A percentile compares a stretch with the other conserved stretches of the same genome.
Evolutionary conservation across 1,140 invertebrate genomes (phyloP).

Genomic region (Neodiprion lecontei): DNA sequence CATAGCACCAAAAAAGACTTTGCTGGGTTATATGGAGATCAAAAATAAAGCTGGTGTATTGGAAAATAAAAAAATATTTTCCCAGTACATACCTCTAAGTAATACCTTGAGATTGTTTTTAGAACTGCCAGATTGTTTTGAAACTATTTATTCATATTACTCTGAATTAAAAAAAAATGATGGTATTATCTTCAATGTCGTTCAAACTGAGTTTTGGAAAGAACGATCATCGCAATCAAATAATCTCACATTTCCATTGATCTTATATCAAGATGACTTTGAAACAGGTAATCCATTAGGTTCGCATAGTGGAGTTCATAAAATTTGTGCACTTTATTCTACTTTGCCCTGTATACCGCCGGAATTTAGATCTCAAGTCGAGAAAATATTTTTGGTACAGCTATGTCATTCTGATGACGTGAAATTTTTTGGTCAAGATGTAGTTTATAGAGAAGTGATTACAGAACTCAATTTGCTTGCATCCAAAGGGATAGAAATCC

Average conservation of each 20-base stretch:
- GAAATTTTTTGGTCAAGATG: slow-evolving; percentile 20
- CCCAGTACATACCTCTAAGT: slow-evolving; percentile 24
- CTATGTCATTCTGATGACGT: slow-evolving; percentile 30
- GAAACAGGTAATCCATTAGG: slow-evolving; percentile 31
- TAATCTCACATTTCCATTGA: slow-evolving; percentile 26
- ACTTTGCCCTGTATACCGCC: slow-evolving; percentile 30
- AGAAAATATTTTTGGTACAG: slow-evolving; percentile 32
- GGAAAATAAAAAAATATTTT: slow-evolving; percentile 9
- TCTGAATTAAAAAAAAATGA: slow-evolving; percentile 17
- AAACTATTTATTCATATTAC: slow-evolving; percentile 21
- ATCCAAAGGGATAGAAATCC: slow-evolving; percentile 27
- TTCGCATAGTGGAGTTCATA: slow-evolving; percentile 28
- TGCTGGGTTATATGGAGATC: slow-evolving; percentile 17
- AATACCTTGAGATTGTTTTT: slow-evolving; percentile 30
- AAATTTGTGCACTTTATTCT: slow-evolving; percentile 30
- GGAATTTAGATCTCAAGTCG: slow-evolving; percentile 25
- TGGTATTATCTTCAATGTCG: slow-evolving; percentile 18
- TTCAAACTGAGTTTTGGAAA: slow-evolving; percentile 29
- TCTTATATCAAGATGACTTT: slow-evolving; percentile 33
- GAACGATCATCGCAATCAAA: slow-evolving; percentile 12
- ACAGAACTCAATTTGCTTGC: slow-evolving; percentile 33
- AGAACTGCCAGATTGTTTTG: slow-evolving; percentile 23
- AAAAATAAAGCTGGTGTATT: slow-evolving; percentile 11
- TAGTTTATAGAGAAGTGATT: slow-evolving; percentile 24
- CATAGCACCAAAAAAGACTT: slow-evolving; percentile 10